Conservation (phyloP, 2,113 vertebrate species). For the Paracanthobrama guichenoti region DNA sequence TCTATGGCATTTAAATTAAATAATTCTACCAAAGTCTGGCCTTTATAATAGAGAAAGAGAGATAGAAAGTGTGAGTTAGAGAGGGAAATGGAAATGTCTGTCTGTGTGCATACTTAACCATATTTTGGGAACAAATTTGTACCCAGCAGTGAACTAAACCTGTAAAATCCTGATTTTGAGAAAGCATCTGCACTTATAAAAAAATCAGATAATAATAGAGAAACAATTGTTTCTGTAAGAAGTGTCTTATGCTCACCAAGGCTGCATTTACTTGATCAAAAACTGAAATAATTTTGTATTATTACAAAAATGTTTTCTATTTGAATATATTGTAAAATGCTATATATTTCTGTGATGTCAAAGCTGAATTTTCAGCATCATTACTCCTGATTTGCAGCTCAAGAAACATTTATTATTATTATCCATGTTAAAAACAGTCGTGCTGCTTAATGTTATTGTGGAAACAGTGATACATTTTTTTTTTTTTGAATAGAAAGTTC, state of each 20-base stretch:
- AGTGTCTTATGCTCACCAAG: background rate
- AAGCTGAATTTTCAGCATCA: too few species aligned
- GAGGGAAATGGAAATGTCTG: background rate
- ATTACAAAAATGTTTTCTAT: background rate
- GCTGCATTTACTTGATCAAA: background rate
- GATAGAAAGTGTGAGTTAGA: background rate
- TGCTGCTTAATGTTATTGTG: too few species aligned
- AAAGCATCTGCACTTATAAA: background rate
- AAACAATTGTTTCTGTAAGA: background rate
- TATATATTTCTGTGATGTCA: too few species aligned
- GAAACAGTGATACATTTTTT: too few species aligned
- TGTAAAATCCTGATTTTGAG: background rate
- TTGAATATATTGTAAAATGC: too few species aligned
- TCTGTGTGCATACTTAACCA: background rate
- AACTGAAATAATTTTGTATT: background rate
- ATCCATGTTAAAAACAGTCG: too few species aligned
- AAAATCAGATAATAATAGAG: background rate
- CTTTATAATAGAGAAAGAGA: constrained; percentile 19
- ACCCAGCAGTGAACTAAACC: background rate
- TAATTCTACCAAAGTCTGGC: constrained; percentile 40
- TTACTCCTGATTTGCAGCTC: too few species aligned
- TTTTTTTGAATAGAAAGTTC: too few species aligned
- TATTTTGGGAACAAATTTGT: background rate
- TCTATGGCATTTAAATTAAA: constrained; percentile 55
- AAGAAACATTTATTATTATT: too few species aligned